A percentile compares a stretch with the other conserved stretches of the same genome.
Conservation (phyloP, 92 coral and sea anemone genomes). For the Blastomussa wellsi region DNA sequence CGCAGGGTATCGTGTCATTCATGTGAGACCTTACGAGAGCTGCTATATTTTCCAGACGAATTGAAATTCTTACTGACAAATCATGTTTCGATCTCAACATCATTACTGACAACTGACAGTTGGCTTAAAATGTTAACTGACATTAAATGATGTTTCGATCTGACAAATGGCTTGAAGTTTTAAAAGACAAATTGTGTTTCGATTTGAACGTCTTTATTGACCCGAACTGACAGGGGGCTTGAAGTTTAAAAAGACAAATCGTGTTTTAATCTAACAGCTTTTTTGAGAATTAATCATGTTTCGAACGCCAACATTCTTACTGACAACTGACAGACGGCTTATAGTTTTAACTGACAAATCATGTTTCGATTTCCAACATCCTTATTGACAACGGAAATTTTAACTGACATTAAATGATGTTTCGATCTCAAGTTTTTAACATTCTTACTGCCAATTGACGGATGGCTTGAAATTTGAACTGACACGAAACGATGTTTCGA, state of each 20-base stretch:
- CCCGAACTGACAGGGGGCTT: not conserved
- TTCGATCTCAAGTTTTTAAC: too few relatives aligned
- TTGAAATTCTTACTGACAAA: not conserved
- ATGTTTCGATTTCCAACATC: too few relatives aligned
- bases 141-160: not conserved
- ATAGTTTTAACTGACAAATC: not conserved
- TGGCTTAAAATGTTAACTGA: not conserved
- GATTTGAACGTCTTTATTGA: not conserved
- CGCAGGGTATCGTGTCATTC: too few relatives aligned
- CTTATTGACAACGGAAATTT: too few relatives aligned
- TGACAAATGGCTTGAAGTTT: not conserved
- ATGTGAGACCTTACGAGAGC: too few relatives aligned
- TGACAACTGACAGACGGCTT: not conserved
- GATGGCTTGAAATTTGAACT: too few relatives aligned
- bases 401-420: too few relatives aligned
- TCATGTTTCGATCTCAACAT: not conserved
- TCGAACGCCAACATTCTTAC: not conserved
- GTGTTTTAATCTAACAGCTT: too few relatives aligned
- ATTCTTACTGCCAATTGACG: too few relatives aligned
- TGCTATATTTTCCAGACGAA: too few relatives aligned
- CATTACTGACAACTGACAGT: not conserved
- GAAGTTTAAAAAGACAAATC: not conserved
- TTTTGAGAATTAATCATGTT: too few relatives aligned
- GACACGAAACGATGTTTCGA: too few relatives aligned
- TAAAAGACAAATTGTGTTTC: not conserved